phyloP scores from a whole-genome alignment of 2,888 invertebrate species.

The Latrodectus elegans region DNA sequence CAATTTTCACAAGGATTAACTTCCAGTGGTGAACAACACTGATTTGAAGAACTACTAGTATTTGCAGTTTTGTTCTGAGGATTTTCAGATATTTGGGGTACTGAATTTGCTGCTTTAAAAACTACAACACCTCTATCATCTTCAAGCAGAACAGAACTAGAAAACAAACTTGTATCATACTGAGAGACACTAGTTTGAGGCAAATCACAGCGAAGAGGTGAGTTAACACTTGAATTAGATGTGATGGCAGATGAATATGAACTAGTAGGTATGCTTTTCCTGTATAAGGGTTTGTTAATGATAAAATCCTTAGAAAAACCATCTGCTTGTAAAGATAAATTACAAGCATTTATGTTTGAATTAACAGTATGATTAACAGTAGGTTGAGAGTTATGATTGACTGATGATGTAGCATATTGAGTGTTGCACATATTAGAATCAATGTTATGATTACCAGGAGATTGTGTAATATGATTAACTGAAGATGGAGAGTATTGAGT shows the following conservation, averaged over 20 bases:
- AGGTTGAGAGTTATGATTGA: no score
- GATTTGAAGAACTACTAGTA: neutral
- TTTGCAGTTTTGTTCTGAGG: neutral
- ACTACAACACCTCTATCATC: conserved; percentile 2
- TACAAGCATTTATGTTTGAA: neutral
- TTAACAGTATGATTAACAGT: no score
- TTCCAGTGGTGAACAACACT: conserved; percentile 52
- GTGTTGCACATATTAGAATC: no score
- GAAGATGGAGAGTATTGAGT: no score
- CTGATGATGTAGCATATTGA: no score
- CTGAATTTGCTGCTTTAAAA: conserved; percentile 8
- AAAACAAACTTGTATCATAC: neutral
- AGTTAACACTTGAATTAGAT: neutral
- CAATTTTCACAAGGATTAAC: conserved; percentile 44
- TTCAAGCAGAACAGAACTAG: neutral
- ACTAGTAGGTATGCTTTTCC: neutral
- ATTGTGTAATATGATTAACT: no score
- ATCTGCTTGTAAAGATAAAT: neutral
- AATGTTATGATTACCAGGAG: no score
- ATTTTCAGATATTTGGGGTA: neutral
- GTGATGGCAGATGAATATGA: neutral
- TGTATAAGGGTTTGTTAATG: neutral
- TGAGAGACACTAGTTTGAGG: neutral
- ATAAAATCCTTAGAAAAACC: neutral
- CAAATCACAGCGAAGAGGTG: neutral